A percentile compares a stretch with the other conserved stretches of the same genome.
Conservation (phyloP, 2,888 invertebrate genomes). For the Ophonus ardosiacus region DNA sequence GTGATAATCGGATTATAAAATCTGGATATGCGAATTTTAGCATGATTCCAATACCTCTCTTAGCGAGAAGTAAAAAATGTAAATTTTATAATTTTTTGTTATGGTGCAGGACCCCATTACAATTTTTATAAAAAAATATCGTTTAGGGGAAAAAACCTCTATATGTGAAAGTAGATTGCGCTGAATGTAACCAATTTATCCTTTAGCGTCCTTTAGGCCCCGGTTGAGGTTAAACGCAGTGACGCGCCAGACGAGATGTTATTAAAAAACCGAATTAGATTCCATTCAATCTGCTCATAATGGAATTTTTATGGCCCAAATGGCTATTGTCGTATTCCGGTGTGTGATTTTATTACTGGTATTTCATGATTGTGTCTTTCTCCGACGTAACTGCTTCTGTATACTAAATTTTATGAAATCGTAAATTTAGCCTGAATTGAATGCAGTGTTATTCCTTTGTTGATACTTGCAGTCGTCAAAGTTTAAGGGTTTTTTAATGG, state of each 20-base stretch:
- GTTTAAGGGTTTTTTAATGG: constrained; percentile 27
- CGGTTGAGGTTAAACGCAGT: constrained; percentile 51
- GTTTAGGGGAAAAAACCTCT: no score
- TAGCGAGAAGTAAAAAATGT: no score
- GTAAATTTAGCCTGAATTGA: constrained; percentile 39
- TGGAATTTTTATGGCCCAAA: constrained; percentile 59
- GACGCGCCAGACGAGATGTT: constrained; percentile 21
- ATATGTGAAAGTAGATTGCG: neutral
- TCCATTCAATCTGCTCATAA: constrained; percentile 58
- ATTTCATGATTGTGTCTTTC: constrained; percentile 46
- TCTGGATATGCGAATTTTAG: no score
- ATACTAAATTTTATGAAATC: constrained; percentile 48
- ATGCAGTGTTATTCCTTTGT: constrained; percentile 12
- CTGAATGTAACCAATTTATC: constrained; percentile 49
- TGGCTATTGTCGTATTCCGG: constrained; percentile 47
- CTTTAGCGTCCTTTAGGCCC: constrained; percentile 53
- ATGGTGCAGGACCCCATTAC: no score
- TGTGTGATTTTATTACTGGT: constrained; percentile 54
- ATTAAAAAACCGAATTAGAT: constrained; percentile 50
- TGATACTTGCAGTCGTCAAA: constrained; percentile 36
- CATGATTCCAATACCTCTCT: no score
- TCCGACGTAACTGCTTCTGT: constrained; percentile 33
- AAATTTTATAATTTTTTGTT: no score
- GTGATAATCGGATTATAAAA: no score
- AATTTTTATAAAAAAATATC: no score